Evolutionary conservation across 2,113 vertebrate genomes (phyloP).

Genomic region (Scalopus aquaticus): DNA sequence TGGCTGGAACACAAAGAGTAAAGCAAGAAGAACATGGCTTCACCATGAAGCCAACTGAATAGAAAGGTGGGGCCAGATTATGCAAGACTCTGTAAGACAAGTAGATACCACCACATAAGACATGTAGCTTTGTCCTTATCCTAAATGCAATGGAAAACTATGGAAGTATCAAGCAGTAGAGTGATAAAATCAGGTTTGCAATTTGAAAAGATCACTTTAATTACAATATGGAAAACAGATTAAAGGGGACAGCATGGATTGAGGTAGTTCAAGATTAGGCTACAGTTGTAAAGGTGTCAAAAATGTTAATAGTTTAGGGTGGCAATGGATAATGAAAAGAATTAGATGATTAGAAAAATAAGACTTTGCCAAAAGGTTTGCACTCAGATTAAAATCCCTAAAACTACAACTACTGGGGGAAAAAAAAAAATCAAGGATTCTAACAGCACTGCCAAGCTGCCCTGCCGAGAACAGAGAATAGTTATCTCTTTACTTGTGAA

Average conservation of each 20-base stretch:
- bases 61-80: slow-evolving; percentile 37
- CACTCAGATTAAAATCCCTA: slow-evolving; percentile 43
- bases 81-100: slow-evolving; percentile 57
- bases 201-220: slow-evolving; percentile 65
- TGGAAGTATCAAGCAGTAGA: slow-evolving; percentile 34
- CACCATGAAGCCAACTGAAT: slow-evolving; percentile 38
- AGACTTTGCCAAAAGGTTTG: slow-evolving; percentile 56
- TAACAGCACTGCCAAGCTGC: slow-evolving; percentile 43
- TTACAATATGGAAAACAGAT: slow-evolving; percentile 56
- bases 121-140: slow-evolving; percentile 31
- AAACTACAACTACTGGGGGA: slow-evolving; percentile 42
- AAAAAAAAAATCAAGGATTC: slow-evolving; percentile 42
- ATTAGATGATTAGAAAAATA: slow-evolving; percentile 58
- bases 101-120: slow-evolving; percentile 35
- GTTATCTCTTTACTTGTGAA: slow-evolving; percentile 28
- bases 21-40: slow-evolving; percentile 59
- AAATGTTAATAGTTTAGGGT: slow-evolving; percentile 47
- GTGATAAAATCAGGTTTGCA: slow-evolving; percentile 44
- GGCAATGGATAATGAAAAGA: slow-evolving; percentile 60
- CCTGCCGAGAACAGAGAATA: background rate
- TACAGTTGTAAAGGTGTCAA: slow-evolving; percentile 29
- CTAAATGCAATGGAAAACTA: slow-evolving; percentile 58
- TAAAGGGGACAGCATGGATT: slow-evolving; percentile 32
- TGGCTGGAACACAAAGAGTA: slow-evolving; percentile 54
- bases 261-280: slow-evolving; percentile 61